phyloP scores from a whole-genome alignment of 2,888 invertebrate genomes.

The Muscina levida region DNA sequence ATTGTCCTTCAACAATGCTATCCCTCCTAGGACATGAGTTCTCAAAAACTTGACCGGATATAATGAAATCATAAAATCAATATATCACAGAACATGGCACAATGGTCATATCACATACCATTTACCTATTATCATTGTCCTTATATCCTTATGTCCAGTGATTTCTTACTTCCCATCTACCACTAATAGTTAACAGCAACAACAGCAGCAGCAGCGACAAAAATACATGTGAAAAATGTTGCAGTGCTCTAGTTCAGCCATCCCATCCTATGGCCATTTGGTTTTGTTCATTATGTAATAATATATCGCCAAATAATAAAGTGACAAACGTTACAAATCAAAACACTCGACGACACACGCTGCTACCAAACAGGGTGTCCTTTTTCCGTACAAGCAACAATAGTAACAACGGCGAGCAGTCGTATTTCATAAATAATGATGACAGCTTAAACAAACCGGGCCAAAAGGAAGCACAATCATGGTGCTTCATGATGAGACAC shows the following conservation, averaged over 20 bases:
- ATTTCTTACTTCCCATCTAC: slow-evolving; percentile 10
- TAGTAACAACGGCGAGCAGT: slow-evolving; percentile 39
- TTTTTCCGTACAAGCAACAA: slow-evolving; percentile 28
- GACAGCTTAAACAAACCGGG: slow-evolving; percentile 54
- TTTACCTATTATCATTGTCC: too few species aligned
- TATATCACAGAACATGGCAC: slow-evolving; percentile 27
- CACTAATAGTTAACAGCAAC: too few species aligned
- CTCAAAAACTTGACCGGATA: slow-evolving; percentile 54
- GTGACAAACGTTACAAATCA: slow-evolving; percentile 79
- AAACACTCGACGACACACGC: slow-evolving; percentile 76
- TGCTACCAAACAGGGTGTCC: slow-evolving; percentile 67
- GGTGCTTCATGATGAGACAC: background rate
- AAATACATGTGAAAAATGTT: too few species aligned
- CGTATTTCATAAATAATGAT: slow-evolving; percentile 66
- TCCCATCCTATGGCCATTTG: slow-evolving; percentile 33
- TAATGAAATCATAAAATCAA: slow-evolving; percentile 39
- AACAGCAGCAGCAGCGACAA: too few species aligned
- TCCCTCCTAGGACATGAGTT: background rate
- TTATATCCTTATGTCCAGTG: slow-evolving; percentile 27
- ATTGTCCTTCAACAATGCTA: too few species aligned
- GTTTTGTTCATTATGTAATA: slow-evolving; percentile 66
- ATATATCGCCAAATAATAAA: slow-evolving; percentile 79
- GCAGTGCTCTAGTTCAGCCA: background rate
- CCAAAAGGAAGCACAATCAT: slow-evolving; percentile 11
- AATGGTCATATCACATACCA: background rate